Conservation (phyloP, 2,113 vertebrate species). For the Gnathonemus echidnorhynchus region DNA sequence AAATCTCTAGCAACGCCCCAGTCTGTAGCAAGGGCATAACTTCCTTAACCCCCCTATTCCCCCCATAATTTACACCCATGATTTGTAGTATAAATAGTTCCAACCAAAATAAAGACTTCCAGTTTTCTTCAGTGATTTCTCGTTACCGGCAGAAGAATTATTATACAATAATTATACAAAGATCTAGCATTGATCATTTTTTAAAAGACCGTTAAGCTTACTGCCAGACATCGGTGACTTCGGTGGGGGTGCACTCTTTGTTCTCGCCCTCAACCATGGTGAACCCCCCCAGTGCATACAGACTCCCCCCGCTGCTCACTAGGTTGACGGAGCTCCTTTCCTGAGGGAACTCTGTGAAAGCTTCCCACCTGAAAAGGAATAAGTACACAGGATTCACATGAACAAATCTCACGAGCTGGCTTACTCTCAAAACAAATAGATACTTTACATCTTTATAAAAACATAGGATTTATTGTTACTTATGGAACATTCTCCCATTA, state of each 20-base stretch:
- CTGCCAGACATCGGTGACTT: slow-evolving; percentile 98
- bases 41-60: too few relatives aligned
- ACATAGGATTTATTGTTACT: background rate
- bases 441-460: background rate
- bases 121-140: background rate
- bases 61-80: background rate
- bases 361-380: slow-evolving; percentile 64
- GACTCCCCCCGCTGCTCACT: slow-evolving; percentile 65
- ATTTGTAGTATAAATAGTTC: background rate
- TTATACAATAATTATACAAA: background rate
- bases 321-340: slow-evolving; percentile 93
- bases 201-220: slow-evolving; percentile 63
- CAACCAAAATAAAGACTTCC: background rate
- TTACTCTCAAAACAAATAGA: background rate
- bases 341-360: slow-evolving; percentile 87
- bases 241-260: slow-evolving; percentile 84
- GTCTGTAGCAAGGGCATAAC: background rate
- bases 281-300: slow-evolving; percentile 93
- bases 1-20: too few relatives aligned
- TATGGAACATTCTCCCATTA: background rate
- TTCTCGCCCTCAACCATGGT: slow-evolving; percentile 86
- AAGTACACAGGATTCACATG: background rate
- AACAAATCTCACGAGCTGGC: background rate
- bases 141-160: background rate
- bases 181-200: background rate